phyloP scores from a whole-genome alignment of 2,113 vertebrate species.

The Setophaga kirtlandii region DNA sequence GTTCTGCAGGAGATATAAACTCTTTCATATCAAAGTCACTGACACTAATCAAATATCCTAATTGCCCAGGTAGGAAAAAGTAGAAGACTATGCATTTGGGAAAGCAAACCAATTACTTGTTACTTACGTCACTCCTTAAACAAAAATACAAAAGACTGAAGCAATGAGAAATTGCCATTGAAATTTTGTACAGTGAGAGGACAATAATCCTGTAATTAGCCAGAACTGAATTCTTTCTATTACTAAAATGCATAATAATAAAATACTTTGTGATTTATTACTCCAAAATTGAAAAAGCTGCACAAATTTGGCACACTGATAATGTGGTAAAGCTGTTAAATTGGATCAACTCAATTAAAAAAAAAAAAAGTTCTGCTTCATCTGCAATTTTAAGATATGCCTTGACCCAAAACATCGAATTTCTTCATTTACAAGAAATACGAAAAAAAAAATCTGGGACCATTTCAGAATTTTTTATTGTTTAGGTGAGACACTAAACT shows the following conservation, averaged over 20 bases:
- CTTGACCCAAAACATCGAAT: neutral
- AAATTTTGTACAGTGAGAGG: neutral
- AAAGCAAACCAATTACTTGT: neutral
- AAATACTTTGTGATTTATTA: neutral
- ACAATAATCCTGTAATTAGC: neutral
- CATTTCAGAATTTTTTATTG: neutral
- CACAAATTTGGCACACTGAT: neutral
- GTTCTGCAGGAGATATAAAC: neutral
- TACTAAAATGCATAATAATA: neutral
- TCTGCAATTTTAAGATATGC: neutral
- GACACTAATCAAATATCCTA: neutral
- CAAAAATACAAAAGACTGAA: neutral
- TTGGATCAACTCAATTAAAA: neutral
- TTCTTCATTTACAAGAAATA: neutral
- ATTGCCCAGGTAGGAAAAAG: neutral
- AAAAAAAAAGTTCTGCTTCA: neutral
- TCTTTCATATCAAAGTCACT: neutral
- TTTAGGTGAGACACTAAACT: neutral
- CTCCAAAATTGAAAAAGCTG: neutral
- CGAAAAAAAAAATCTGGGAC: neutral
- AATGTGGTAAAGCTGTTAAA: neutral
- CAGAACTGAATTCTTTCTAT: neutral
- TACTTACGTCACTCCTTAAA: neutral
- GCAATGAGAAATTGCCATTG: neutral
- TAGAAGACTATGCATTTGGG: accelerated